Conservation (phyloP, 2,888 invertebrate genomes). For the Ditula angustiorana region DNA sequence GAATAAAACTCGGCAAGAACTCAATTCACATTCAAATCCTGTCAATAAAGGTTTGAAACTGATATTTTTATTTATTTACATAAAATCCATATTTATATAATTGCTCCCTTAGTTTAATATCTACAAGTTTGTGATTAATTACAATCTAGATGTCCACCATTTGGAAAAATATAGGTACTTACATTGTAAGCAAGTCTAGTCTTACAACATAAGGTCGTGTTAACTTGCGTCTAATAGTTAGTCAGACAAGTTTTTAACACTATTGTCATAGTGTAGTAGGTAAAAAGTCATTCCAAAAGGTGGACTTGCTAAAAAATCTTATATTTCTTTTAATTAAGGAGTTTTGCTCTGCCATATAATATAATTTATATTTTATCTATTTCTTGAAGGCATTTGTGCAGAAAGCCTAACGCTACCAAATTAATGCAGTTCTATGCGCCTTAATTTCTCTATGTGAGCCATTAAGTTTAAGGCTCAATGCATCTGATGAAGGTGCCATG, state of each 20-base stretch:
- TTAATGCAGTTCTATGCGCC: constrained; percentile 20
- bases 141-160: constrained; percentile 46
- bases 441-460: constrained; percentile 12
- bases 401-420: constrained; percentile 36
- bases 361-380: constrained; percentile 28
- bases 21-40: constrained; percentile 61
- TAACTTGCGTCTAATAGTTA: background rate
- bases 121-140: constrained; percentile 66
- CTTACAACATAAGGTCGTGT: background rate
- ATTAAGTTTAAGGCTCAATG: background rate
- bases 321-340: constrained; percentile 24
- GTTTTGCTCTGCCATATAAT: constrained; percentile 26
- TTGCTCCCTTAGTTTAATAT: constrained; percentile 82
- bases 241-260: constrained; percentile 18
- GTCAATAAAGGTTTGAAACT: constrained; percentile 52
- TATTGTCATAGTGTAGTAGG: background rate
- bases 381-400: constrained; percentile 33
- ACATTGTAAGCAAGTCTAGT: no score
- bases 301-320: constrained; percentile 39
- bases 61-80: constrained; percentile 58
- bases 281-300: constrained; percentile 1
- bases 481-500: constrained; percentile 13
- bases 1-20: constrained; percentile 40
- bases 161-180: background rate
- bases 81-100: constrained; percentile 63